Evolutionary conservation across 2,888 invertebrate genomes (phyloP), one percentile per base, ranked within the genome.

Genomic region (Hyposoter didymator): DNA sequence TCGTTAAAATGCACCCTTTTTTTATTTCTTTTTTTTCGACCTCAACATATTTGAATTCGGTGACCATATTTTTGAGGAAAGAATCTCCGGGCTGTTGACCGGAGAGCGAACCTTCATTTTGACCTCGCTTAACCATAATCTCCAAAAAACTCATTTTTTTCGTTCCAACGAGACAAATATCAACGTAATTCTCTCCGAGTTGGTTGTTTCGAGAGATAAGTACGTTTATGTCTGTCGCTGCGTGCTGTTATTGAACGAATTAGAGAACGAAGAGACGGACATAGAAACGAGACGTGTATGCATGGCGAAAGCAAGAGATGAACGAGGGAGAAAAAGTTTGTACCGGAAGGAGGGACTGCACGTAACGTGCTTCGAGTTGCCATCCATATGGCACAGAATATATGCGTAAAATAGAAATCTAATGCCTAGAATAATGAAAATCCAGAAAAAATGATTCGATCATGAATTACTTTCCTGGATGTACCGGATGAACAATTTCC

Each of bases 291-390:
- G 28, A 70, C 32, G 70, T 28, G 70, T n/a, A n/a, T 19, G 5
- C 39, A 45, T 39, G 59, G 43, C 35, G 32, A 39, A 19, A 12
- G 43, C 55, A 55, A 78, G 82, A 84, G 67, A 75, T 85, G 81
- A 85, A 85, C 81, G 84, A 82, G 84, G 75, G 86, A 84, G 85
- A 84, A 86, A 84, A 80, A 75, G 81, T 86, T 78, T 82, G 78
- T 83, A 81, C 87, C 87, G 85, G 87, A 87, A 88, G 86, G 83
- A 88, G 87, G 88, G 88, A 86, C 82, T 59, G 59, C 39, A 39
- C 72, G 59, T 28, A 19, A 70, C 47, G 28, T 67, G 22, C 74
- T 64, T 62, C 52, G 32, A 22, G 81, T 67, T 72, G 19, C 67
- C 47, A 47, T 82, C 45, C 43, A 52, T 67, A 66, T 66, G 52